These are phyloP conservation scores for Chelonus insularis DNA, from an alignment of 1,140 invertebrate species.

Conservation along the genomic window DNA sequence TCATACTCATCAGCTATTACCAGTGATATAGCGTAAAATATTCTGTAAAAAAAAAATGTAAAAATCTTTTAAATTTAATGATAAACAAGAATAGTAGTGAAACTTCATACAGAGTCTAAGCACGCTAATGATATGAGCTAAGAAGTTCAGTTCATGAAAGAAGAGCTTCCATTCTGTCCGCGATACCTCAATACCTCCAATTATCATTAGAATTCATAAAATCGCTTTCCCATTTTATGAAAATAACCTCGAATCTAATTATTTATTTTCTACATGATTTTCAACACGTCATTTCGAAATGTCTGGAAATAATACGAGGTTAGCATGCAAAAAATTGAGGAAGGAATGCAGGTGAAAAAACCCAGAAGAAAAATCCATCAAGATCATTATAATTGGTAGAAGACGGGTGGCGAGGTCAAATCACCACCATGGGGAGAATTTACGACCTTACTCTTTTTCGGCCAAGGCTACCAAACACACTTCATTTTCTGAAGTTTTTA, in stretches of 20 bases:
- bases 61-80: not conserved
- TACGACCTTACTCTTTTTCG: constrained; percentile 29
- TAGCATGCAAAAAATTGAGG: too few species aligned
- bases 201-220: not conserved
- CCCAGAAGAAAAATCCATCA: constrained; percentile 3
- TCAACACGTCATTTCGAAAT: too few species aligned
- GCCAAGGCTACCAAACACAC: too few species aligned
- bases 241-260: not conserved
- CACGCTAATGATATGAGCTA: constrained; percentile 4
- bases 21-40: constrained; percentile 36
- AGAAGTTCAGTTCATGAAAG: too few species aligned
- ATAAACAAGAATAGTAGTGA: constrained; percentile 11
- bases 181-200: not conserved
- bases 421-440: constrained; percentile 18
- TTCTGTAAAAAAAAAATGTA: constrained; percentile 31
- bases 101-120: constrained; percentile 8
- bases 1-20: constrained; percentile 31
- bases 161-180: not conserved
- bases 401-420: constrained; percentile 27
- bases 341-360: not conserved
- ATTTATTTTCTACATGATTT: not conserved
- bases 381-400: constrained; percentile 22
- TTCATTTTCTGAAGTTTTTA: too few species aligned
- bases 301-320: too few species aligned
- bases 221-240: not conserved